Conservation (phyloP, 2,113 vertebrate genomes). For the Brienomyrus longianalis region DNA sequence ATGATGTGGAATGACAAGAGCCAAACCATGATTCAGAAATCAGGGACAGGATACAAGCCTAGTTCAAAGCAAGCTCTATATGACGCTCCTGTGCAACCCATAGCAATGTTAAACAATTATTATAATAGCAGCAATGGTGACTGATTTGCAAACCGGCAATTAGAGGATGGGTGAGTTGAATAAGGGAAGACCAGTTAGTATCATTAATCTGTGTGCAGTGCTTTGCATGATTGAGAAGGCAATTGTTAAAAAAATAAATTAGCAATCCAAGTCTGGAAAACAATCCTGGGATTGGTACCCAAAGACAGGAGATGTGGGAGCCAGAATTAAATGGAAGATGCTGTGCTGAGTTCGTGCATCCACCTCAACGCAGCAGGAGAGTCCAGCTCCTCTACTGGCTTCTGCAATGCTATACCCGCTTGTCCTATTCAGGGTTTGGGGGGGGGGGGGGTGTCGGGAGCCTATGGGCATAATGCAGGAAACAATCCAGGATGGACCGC, state of each 20-base stretch:
- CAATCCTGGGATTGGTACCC: not conserved
- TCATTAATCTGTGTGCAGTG: conserved; percentile 14
- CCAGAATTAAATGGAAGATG: not conserved
- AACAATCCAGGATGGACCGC: too few relatives aligned
- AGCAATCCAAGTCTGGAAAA: not conserved
- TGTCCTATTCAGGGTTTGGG: not conserved
- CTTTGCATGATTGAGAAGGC: conserved; percentile 18
- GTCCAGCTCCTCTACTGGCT: not conserved
- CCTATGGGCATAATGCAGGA: not conserved
- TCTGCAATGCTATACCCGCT: not conserved
- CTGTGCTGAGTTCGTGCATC: not conserved
- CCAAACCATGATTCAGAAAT: not conserved
- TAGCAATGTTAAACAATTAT: not conserved
- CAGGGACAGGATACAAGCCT: not conserved
- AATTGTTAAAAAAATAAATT: too few relatives aligned
- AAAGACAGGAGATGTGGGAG: not conserved
- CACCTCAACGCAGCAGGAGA: not conserved
- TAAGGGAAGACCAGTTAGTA: conserved; percentile 1
- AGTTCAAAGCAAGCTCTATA: not conserved
- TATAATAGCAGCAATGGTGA: not conserved
- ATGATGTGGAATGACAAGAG: not conserved
- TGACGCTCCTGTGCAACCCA: not conserved
- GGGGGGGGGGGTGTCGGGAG: not conserved
- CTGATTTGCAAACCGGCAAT: conserved; percentile 6
- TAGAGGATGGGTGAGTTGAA: not conserved